Percentiles rank a stretch among this genome's conserved stretches.
phyloP scores from a whole-genome alignment of 2,888 invertebrate species.

The Plebejus melissa region DNA sequence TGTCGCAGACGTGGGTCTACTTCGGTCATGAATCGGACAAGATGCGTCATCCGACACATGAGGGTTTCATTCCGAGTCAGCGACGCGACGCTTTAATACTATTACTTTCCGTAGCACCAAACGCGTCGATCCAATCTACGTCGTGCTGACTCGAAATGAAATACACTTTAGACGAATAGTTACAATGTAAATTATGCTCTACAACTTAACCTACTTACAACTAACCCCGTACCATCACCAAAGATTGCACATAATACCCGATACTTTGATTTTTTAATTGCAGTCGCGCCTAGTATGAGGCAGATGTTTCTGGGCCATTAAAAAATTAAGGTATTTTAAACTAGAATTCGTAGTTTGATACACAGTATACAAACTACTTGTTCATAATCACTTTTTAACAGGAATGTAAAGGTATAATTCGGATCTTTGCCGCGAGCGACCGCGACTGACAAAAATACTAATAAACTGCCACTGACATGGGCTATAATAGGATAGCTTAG shows the following conservation, averaged over 20 bases:
- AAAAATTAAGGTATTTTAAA: slow-evolving; percentile 72
- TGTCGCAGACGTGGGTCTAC: slow-evolving; percentile 31
- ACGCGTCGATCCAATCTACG: slow-evolving; percentile 43
- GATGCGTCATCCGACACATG: slow-evolving; percentile 72
- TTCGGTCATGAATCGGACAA: slow-evolving; percentile 66
- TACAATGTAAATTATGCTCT: slow-evolving; percentile 43
- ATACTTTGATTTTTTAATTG: slow-evolving; percentile 81
- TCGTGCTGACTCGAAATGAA: slow-evolving; percentile 72
- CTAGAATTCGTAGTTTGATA: slow-evolving; percentile 44
- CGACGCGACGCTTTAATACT: slow-evolving; percentile 48
- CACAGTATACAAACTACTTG: slow-evolving; percentile 33
- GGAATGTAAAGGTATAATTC: not conserved
- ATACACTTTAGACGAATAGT: slow-evolving; percentile 43
- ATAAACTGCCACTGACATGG: too few relatives aligned
- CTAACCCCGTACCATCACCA: slow-evolving; percentile 83
- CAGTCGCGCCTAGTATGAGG: slow-evolving; percentile 69
- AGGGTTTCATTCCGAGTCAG: slow-evolving; percentile 72
- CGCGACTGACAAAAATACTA: too few relatives aligned
- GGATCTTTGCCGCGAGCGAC: too few relatives aligned
- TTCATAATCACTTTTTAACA: not conserved
- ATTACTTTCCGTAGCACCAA: slow-evolving; percentile 55
- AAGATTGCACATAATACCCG: slow-evolving; percentile 92
- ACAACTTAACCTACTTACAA: slow-evolving; percentile 54
- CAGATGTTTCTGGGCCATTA: slow-evolving; percentile 66
- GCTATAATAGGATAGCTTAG: too few relatives aligned